Percentiles rank a stretch among this genome's conserved stretches.
Conservation (phyloP, 2,797 vertebrate genomes). For the Monodelphis domestica region DNA sequence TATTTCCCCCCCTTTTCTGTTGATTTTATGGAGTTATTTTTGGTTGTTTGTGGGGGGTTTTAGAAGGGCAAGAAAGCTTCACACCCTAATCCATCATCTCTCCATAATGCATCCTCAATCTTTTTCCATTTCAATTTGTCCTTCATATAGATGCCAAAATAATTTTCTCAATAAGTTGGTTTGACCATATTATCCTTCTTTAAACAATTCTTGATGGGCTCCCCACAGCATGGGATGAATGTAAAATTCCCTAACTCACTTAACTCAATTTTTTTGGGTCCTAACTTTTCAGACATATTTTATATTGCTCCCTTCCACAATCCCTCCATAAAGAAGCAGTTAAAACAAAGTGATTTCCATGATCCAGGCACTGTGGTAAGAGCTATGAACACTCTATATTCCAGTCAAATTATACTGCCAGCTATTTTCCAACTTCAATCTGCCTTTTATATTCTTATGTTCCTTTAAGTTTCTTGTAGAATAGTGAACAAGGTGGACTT, state of each 20-base stretch:
- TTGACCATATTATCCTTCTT: background rate
- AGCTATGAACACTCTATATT: background rate
- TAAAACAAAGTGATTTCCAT: background rate
- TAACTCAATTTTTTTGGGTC: fast-evolving
- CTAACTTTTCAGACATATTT: background rate
- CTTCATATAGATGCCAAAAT: too few relatives aligned
- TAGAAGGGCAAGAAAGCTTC: too few relatives aligned
- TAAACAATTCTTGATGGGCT: background rate
- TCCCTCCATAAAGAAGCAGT: background rate
- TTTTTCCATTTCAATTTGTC: background rate
- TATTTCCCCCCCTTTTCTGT: too few relatives aligned
- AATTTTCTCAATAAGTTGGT: background rate
- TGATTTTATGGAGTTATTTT: too few relatives aligned
- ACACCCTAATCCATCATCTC: too few relatives aligned
- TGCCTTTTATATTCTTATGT: background rate
- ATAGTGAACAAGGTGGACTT: background rate
- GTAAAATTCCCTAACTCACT: background rate
- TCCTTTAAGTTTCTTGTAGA: background rate
- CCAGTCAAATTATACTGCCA: background rate
- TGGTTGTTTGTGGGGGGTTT: too few relatives aligned
- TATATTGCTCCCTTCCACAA: background rate
- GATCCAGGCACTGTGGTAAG: background rate
- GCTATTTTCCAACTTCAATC: background rate
- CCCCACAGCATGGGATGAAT: background rate
- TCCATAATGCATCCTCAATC: too few relatives aligned